phyloP scores from a whole-genome alignment of 37 sponge, comb jelly and placozoan species.

The Petrosia ficiformis region DNA sequence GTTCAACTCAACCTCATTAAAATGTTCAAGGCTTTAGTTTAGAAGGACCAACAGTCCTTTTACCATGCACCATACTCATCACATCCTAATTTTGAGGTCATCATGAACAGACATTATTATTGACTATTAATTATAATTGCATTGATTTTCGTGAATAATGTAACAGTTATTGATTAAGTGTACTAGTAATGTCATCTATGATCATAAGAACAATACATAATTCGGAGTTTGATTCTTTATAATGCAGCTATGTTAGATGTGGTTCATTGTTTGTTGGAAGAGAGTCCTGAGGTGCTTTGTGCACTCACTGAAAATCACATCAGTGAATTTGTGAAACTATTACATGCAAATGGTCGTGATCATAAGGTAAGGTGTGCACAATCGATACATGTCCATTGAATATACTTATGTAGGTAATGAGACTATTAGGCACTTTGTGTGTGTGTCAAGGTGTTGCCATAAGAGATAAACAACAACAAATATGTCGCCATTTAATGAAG shows the following conservation, averaged over 20 bases:
- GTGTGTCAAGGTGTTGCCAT: constrained; percentile 85
- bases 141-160: too few relatives aligned
- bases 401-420: constrained; percentile 56
- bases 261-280: constrained; percentile 68
- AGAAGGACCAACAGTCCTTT: too few relatives aligned
- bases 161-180: too few relatives aligned
- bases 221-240: constrained; percentile 12
- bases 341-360: constrained; percentile 68
- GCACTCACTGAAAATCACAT: constrained; percentile 59
- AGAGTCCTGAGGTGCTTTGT: constrained; percentile 77
- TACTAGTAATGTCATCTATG: too few relatives aligned
- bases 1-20: too few relatives aligned
- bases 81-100: too few relatives aligned
- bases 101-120: too few relatives aligned
- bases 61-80: too few relatives aligned
- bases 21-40: too few relatives aligned
- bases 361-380: constrained; percentile 55
- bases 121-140: too few relatives aligned
- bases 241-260: constrained; percentile 50
- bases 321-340: constrained; percentile 31
- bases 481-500: constrained; percentile 58
- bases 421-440: constrained; percentile 76
- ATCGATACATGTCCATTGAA: background rate
- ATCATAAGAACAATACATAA: too few relatives aligned
- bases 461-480: constrained; percentile 84